Evolutionary conservation across 2,113 vertebrate species (phyloP).

Genomic region (Orthochromis malagaraziensis): DNA sequence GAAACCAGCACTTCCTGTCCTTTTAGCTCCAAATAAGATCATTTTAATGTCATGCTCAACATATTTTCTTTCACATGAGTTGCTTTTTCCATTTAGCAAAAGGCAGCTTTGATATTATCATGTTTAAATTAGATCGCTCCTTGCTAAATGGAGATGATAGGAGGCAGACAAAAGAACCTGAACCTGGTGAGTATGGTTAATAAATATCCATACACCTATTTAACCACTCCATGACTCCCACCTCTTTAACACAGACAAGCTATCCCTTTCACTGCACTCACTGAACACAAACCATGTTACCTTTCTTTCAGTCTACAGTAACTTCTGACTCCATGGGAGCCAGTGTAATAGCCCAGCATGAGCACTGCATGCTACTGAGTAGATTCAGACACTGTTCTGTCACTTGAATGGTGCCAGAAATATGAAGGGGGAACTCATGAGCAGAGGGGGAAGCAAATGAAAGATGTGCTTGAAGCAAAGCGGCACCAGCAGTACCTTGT

Average conservation of each 20-base stretch:
- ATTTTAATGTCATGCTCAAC: neutral
- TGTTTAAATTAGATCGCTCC: constrained; percentile 2
- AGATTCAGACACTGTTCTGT: constrained; percentile 41
- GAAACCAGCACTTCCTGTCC: neutral
- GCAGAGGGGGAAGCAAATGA: constrained; percentile 21
- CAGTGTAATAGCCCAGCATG: constrained; percentile 55
- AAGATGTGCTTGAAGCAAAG: constrained; percentile 34
- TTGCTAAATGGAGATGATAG: constrained; percentile 18
- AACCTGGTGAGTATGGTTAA: neutral
- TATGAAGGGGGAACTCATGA: constrained; percentile 19
- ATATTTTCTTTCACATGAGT: neutral
- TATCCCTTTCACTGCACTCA: neutral
- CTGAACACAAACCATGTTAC: neutral
- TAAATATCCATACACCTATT: constrained; percentile 16
- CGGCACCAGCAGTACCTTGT: neutral
- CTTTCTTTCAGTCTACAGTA: constrained; percentile 19
- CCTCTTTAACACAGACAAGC: constrained; percentile 6
- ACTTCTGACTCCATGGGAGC: constrained; percentile 43
- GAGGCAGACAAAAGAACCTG: neutral
- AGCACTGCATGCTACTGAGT: constrained; percentile 17
- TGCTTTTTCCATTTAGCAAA: neutral
- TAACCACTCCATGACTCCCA: neutral
- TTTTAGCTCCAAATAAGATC: constrained; percentile 11
- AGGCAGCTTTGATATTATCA: constrained; percentile 1
- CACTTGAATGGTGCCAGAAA: constrained; percentile 42